These are phyloP conservation scores for Illadopsis cleaveri DNA, from an alignment of 2,113 vertebrate genomes.

Conservation along the genomic window DNA sequence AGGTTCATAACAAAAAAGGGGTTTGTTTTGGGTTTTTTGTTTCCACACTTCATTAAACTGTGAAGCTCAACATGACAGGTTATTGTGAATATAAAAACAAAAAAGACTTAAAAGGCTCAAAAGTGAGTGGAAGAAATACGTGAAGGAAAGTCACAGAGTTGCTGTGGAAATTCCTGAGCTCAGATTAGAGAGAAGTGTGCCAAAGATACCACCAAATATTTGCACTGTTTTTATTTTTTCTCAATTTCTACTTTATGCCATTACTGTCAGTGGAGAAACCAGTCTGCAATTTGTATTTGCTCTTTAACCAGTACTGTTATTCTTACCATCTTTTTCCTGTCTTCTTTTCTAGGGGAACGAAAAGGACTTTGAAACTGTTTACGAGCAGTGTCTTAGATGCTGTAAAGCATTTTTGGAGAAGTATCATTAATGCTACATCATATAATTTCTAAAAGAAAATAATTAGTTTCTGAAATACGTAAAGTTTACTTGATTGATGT, in stretches of 20 bases:
- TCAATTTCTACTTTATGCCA: not conserved
- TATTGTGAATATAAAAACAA: not conserved
- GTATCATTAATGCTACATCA: conserved; percentile 16
- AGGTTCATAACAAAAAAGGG: not conserved
- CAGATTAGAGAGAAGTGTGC: not conserved
- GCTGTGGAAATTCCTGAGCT: not conserved
- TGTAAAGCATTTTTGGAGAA: conserved; percentile 84
- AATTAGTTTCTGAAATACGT: not conserved
- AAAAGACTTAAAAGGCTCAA: not conserved
- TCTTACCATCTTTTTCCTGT: not conserved
- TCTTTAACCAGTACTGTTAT: not conserved
- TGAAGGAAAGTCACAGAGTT: not conserved
- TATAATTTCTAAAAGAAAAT: not conserved
- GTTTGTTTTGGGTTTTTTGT: not conserved
- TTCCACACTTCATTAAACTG: not conserved
- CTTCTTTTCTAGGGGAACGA: conserved; percentile 82
- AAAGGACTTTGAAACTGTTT: conserved; percentile 86
- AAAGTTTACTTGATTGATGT: conserved; percentile 16
- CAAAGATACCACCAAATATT: not conserved
- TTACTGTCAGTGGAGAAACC: not conserved
- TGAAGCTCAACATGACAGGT: not conserved
- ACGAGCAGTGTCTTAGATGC: conserved; percentile 85
- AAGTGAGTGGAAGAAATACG: not conserved
- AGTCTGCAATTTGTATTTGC: not conserved
- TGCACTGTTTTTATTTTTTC: not conserved